phyloP scores from a whole-genome alignment of 2,888 invertebrate species.

The Panzeria rudis region DNA sequence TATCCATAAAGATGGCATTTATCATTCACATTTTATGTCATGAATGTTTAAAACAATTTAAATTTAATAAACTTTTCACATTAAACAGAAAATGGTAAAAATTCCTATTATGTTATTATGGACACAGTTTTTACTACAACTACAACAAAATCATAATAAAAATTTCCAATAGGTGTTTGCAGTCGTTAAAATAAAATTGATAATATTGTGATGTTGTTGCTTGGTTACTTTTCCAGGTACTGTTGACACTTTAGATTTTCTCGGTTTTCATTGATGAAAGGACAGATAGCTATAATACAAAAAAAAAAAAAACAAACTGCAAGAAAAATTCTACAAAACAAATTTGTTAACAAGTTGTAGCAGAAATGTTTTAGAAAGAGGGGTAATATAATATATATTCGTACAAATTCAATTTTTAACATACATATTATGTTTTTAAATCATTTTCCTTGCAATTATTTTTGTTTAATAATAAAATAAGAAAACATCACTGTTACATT shows the following conservation, averaged over 20 bases:
- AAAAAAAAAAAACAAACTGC: background rate
- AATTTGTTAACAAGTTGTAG: conserved; percentile 5
- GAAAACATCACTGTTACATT: conserved; percentile 1
- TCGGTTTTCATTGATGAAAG: conserved; percentile 5
- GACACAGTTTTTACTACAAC: conserved; percentile 10
- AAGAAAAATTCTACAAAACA: background rate
- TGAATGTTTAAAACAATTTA: conserved; percentile 26
- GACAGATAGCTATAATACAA: background rate
- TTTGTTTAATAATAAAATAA: background rate
- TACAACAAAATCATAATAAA: background rate
- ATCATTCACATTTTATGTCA: background rate
- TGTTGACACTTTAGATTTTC: conserved; percentile 22
- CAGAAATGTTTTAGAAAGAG: background rate
- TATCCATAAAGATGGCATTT: background rate
- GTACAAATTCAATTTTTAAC: no score
- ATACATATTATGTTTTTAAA: background rate
- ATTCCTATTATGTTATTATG: background rate
- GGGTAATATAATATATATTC: background rate
- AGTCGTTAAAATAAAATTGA: background rate
- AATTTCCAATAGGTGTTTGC: background rate
- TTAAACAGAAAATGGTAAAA: background rate
- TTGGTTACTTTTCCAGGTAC: conserved; percentile 31
- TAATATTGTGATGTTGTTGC: conserved; percentile 17
- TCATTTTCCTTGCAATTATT: background rate
- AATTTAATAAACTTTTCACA: conserved; percentile 20